Percentiles rank a stretch among this genome's conserved stretches.
Evolutionary conservation across 2,888 invertebrate species (phyloP).

Genomic region (Muscina levida): DNA sequence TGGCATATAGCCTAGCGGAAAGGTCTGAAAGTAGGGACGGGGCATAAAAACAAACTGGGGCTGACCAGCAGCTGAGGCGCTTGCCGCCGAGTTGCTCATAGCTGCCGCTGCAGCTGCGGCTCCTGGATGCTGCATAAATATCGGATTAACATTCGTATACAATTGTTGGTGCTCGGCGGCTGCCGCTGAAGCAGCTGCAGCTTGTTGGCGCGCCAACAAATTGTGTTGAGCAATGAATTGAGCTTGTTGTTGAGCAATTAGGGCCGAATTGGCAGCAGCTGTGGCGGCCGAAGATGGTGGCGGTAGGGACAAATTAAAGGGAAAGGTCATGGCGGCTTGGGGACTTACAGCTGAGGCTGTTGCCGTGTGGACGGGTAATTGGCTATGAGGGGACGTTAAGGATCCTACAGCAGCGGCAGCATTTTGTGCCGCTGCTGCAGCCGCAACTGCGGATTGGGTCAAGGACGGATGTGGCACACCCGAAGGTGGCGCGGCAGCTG

Average conservation of each 20-base stretch:
- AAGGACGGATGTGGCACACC: conserved; percentile 66
- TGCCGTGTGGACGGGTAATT: conserved; percentile 68
- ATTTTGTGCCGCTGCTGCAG: conserved; percentile 66
- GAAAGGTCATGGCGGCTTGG: conserved; percentile 70
- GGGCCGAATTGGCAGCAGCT: conserved; percentile 75
- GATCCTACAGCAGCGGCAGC: conserved; percentile 67
- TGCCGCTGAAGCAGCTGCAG: conserved; percentile 81
- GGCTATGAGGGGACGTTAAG: conserved; percentile 53
- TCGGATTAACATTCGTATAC: conserved; percentile 72
- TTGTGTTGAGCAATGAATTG: conserved; percentile 86
- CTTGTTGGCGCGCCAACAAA: conserved; percentile 85
- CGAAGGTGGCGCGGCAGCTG: conserved; percentile 51
- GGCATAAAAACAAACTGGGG: conserved; percentile 79
- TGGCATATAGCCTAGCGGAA: conserved; percentile 75
- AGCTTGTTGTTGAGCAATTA: conserved; percentile 82
- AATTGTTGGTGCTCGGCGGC: conserved; percentile 76
- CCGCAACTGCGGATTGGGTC: conserved; percentile 73
- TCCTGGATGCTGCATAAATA: conserved; percentile 73
- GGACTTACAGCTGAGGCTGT: conserved; percentile 66
- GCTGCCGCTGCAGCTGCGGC: conserved; percentile 71
- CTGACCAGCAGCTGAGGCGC: conserved; percentile 72
- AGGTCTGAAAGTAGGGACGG: conserved; percentile 78
- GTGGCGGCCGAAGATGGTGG: conserved; percentile 71
- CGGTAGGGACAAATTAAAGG: conserved; percentile 77
- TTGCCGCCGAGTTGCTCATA: conserved; percentile 1